These are phyloP conservation scores for Ctenicera cuprea DNA, from an alignment of 2,888 invertebrate genomes.

Conservation along the genomic window DNA sequence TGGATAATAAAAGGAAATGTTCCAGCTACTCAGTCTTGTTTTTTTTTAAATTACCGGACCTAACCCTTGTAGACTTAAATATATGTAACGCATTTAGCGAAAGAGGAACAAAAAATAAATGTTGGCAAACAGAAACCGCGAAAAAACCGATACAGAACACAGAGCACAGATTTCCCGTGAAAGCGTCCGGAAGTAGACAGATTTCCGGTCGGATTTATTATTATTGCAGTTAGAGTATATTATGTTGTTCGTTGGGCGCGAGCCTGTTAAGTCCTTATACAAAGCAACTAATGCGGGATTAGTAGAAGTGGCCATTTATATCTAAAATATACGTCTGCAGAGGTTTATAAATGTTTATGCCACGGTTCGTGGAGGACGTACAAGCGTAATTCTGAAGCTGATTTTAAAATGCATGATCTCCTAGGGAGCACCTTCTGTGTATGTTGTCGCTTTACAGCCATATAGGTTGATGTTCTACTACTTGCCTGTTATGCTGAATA, in stretches of 20 bases:
- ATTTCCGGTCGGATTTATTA: conserved; percentile 41
- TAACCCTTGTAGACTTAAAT: background rate
- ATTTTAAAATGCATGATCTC: conserved; percentile 35
- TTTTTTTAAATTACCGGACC: background rate
- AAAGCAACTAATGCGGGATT: conserved; percentile 39
- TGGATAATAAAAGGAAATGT: conserved; percentile 10
- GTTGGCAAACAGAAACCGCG: background rate
- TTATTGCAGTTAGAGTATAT: conserved; percentile 37
- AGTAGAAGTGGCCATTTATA: conserved; percentile 44
- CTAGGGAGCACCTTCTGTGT: conserved; percentile 20
- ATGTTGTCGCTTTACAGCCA: conserved; percentile 20
- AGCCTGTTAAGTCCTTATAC: conserved; percentile 39
- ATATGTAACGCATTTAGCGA: background rate
- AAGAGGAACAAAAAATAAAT: background rate
- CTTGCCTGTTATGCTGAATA: conserved; percentile 6
- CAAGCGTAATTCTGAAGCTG: conserved; percentile 11
- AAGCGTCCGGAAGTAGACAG: conserved; percentile 25
- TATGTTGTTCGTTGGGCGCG: conserved; percentile 37
- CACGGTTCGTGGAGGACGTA: conserved; percentile 15
- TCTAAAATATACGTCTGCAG: conserved; percentile 44
- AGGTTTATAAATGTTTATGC: conserved; percentile 42
- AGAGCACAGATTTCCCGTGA: conserved; percentile 8
- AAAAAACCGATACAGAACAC: background rate
- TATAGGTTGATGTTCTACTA: conserved; percentile 16
- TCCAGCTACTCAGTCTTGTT: background rate